phyloP scores from a whole-genome alignment of 2,888 invertebrate genomes.

The Caenorhabditis sulstoni region DNA sequence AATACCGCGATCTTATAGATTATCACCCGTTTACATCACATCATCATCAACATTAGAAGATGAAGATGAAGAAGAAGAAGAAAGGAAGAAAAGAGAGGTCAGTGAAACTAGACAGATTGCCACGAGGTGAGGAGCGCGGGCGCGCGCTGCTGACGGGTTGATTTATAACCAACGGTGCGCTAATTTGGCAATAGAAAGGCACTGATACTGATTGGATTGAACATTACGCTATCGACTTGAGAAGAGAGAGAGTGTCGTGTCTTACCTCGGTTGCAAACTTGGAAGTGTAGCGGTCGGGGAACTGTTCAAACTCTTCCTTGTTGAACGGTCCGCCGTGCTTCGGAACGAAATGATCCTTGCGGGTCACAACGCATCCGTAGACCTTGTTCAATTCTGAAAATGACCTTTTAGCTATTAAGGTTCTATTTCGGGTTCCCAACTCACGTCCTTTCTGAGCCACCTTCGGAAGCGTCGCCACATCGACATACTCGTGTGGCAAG shows the following conservation, averaged over 20 bases:
- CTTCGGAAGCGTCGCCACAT: conserved; percentile 93
- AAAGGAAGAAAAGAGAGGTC: conserved; percentile 1
- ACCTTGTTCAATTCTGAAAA: conserved; percentile 92
- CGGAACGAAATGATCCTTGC: conserved; percentile 93
- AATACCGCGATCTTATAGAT: background rate
- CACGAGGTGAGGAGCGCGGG: conserved; percentile 23
- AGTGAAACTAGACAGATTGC: conserved; percentile 34
- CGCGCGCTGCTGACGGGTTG: background rate
- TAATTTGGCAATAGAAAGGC: conserved; percentile 3
- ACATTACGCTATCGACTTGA: background rate
- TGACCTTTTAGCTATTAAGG: too few relatives aligned
- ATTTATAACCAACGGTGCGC: conserved; percentile 21
- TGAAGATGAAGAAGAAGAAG: background rate
- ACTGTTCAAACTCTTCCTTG: conserved; percentile 91
- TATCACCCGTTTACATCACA: conserved; percentile 18
- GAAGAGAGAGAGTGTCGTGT: too few relatives aligned
- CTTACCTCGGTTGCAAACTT: conserved; percentile 92
- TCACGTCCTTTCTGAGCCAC: conserved; percentile 96
- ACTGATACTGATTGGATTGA: background rate
- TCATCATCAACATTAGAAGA: conserved; percentile 2
- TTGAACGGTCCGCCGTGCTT: conserved; percentile 94
- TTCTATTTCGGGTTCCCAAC: conserved; percentile 72
- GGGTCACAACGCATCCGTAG: conserved; percentile 94
- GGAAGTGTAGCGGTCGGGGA: conserved; percentile 94
- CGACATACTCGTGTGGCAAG: conserved; percentile 96